These are phyloP conservation scores for Vanacampus margaritifer DNA, from an alignment of 2,113 vertebrate genomes.

Conservation along the genomic window DNA sequence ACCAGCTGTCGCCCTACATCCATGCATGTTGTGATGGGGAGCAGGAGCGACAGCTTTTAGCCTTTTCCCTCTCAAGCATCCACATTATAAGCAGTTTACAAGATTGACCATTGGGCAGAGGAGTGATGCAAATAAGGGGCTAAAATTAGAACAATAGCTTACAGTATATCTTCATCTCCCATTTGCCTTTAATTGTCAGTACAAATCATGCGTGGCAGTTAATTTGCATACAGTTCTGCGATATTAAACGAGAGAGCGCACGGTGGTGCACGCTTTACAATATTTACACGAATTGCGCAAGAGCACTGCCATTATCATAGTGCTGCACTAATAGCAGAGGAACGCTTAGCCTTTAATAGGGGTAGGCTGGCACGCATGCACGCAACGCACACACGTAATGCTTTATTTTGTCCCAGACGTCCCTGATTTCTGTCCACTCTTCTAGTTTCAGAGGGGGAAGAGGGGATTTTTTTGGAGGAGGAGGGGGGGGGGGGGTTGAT, in stretches of 20 bases:
- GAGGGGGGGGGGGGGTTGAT: no score
- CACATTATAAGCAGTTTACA: neutral
- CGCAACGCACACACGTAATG: neutral
- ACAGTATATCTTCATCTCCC: neutral
- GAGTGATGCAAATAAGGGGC: neutral
- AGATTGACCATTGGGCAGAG: neutral
- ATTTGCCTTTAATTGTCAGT: conserved; percentile 1
- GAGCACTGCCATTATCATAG: neutral
- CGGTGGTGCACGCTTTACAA: neutral
- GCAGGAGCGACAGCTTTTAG: conserved; percentile 27
- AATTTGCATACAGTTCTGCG: neutral
- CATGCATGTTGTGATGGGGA: conserved; percentile 42
- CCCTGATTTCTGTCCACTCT: no score
- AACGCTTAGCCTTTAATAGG: neutral
- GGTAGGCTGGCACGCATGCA: neutral
- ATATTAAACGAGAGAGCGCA: neutral
- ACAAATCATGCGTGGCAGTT: neutral
- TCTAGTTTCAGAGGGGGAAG: no score
- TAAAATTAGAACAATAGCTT: neutral
- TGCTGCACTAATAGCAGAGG: neutral
- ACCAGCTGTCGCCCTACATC: conserved; percentile 47
- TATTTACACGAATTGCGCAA: neutral
- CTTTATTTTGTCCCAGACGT: no score
- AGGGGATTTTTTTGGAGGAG: no score
- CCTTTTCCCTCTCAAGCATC: conserved; percentile 24